A percentile compares a stretch with the other conserved stretches of the same genome.
phyloP scores from a whole-genome alignment of 2,113 vertebrate genomes.

The Carlito syrichta region DNA sequence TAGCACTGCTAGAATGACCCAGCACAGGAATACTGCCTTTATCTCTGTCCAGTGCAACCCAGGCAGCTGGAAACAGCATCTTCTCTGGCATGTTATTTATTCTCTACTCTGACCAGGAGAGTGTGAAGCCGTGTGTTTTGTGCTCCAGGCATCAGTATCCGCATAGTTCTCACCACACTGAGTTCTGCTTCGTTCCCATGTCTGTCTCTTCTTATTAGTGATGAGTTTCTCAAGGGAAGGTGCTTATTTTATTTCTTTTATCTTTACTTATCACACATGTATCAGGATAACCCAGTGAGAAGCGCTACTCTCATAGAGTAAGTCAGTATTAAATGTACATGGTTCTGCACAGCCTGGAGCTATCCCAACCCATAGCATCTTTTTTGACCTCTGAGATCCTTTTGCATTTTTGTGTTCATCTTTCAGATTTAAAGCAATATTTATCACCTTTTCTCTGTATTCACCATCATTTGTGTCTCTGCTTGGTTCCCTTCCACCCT shows the following conservation, averaged over 20 bases:
- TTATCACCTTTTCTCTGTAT: neutral
- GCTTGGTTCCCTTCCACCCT: neutral
- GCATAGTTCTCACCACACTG: neutral
- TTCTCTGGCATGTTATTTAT: neutral
- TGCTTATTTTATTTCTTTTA: neutral
- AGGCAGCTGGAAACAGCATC: neutral
- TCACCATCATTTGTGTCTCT: neutral
- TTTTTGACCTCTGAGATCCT: neutral
- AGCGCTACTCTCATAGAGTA: no score
- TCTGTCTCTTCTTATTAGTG: neutral
- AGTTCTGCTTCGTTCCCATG: neutral
- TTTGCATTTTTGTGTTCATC: neutral
- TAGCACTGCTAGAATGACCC: no score
- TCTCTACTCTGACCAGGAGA: neutral
- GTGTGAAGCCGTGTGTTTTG: no score
- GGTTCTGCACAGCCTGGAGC: neutral
- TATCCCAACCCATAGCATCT: fast-evolving
- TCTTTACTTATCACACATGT: neutral
- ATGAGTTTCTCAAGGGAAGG: neutral
- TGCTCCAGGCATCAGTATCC: no score
- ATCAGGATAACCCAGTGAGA: neutral
- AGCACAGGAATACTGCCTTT: no score
- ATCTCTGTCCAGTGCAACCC: neutral
- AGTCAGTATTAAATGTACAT: neutral
- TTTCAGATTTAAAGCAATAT: neutral